These are phyloP conservation scores for Lymantria monacha DNA, from an alignment of 2,888 invertebrate genomes.

Conservation along the genomic window DNA sequence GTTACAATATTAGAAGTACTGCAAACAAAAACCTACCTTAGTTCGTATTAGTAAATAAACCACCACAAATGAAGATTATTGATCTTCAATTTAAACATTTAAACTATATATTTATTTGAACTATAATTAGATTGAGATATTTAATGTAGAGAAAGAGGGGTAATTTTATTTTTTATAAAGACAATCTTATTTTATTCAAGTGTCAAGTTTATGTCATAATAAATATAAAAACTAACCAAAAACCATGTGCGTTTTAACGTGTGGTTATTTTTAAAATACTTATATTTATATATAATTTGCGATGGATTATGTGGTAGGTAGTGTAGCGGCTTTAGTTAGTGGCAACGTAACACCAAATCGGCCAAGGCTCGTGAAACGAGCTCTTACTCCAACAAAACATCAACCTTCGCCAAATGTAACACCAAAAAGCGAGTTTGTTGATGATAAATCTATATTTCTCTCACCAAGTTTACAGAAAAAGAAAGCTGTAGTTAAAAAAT, in stretches of 20 bases:
- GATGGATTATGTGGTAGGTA: constrained; percentile 81
- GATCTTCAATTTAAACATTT: too few relatives aligned
- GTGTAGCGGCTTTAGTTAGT: constrained; percentile 82
- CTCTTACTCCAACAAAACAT: constrained; percentile 72
- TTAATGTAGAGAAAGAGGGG: too few relatives aligned
- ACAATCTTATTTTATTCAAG: too few relatives aligned
- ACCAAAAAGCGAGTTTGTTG: constrained; percentile 68
- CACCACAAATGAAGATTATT: too few relatives aligned
- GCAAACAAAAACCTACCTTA: too few relatives aligned
- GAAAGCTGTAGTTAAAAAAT: constrained; percentile 72
- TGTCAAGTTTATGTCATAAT: too few relatives aligned
- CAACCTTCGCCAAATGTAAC: constrained; percentile 71
- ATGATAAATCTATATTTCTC: constrained; percentile 68
- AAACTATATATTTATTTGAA: too few relatives aligned
- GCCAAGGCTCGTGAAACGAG: constrained; percentile 64
- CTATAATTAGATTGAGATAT: too few relatives aligned
- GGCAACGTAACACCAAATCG: constrained; percentile 81
- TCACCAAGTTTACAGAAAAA: constrained; percentile 72
- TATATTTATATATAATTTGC: constrained; percentile 13
- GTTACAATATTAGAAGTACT: too few relatives aligned
- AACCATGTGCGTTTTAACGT: constrained; percentile 46
- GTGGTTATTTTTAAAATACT: constrained; percentile 6
- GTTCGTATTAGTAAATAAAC: too few relatives aligned
- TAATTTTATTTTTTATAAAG: too few relatives aligned
- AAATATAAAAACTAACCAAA: constrained; percentile 25